Percentiles rank a stretch among this genome's conserved stretches.
Evolutionary conservation across 2,888 invertebrate genomes (phyloP).

Genomic region (Standfussiana lucernea): DNA sequence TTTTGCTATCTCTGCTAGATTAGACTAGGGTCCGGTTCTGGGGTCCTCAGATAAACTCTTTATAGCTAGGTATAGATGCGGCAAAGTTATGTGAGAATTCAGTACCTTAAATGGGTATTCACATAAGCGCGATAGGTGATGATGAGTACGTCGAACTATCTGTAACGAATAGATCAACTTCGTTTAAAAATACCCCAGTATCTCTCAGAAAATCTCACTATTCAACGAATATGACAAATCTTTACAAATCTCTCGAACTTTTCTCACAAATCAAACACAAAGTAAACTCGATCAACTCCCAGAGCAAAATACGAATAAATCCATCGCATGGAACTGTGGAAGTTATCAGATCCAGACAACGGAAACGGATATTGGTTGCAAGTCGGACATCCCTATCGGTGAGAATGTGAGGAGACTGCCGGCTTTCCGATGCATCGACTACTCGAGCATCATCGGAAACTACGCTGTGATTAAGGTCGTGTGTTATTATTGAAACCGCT

Average conservation of each 20-base stretch:
- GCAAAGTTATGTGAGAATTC: neutral
- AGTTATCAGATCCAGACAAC: slow-evolving; percentile 63
- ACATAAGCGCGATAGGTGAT: neutral
- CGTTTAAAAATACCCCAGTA: neutral
- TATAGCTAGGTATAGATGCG: neutral
- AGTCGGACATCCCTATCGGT: slow-evolving; percentile 64
- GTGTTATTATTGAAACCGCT: slow-evolving; percentile 22
- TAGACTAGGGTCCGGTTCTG: neutral
- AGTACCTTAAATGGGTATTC: neutral
- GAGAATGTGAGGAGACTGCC: slow-evolving; percentile 27
- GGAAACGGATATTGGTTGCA: slow-evolving; percentile 74
- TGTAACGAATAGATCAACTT: neutral
- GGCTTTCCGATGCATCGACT: slow-evolving; percentile 12
- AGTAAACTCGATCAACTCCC: neutral
- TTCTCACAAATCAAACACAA: slow-evolving; percentile 30
- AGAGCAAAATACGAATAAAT: slow-evolving; percentile 62
- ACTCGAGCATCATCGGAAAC: slow-evolving; percentile 27
- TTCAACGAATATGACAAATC: slow-evolving; percentile 4
- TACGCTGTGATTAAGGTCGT: slow-evolving; percentile 5
- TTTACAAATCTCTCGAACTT: slow-evolving; percentile 17
- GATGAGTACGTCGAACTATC: neutral
- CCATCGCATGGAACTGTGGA: slow-evolving; percentile 60
- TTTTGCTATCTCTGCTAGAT: neutral
- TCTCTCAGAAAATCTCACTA: neutral
- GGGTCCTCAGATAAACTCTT: neutral